Evolutionary conservation across 2,888 invertebrate genomes (phyloP).

Genomic region (Sesamia inferens): DNA sequence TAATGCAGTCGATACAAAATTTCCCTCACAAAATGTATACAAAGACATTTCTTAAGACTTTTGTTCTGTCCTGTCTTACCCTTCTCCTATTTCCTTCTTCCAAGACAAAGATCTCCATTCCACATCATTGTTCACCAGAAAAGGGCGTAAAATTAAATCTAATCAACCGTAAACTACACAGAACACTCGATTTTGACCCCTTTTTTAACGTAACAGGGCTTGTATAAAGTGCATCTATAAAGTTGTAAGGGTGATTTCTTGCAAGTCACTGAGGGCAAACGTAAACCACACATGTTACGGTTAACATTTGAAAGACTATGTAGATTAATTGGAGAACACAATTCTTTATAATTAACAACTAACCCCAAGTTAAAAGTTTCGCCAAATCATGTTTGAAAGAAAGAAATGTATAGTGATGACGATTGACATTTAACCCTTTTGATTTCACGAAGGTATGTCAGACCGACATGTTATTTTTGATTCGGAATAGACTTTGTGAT

Average conservation of each 20-base stretch:
- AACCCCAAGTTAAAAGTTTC: slow-evolving; percentile 34
- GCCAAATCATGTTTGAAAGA: slow-evolving; percentile 42
- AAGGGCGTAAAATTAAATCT: slow-evolving; percentile 76
- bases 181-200: slow-evolving; percentile 34
- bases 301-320: slow-evolving; percentile 41
- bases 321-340: slow-evolving; percentile 64
- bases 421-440: slow-evolving; percentile 42
- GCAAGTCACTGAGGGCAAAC: slow-evolving; percentile 78
- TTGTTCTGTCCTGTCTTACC: slow-evolving; percentile 38
- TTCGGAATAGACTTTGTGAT: neutral
- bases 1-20: slow-evolving; percentile 11
- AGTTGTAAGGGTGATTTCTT: slow-evolving; percentile 46
- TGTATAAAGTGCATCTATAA: neutral
- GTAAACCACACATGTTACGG: slow-evolving; percentile 66
- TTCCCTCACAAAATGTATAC: neutral
- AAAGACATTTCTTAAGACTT: slow-evolving; percentile 26
- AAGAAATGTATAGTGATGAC: slow-evolving; percentile 23
- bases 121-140: slow-evolving; percentile 81
- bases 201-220: neutral
- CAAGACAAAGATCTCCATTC: slow-evolving; percentile 77
- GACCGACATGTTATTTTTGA: neutral
- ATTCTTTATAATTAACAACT: slow-evolving; percentile 58
- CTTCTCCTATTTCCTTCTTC: slow-evolving; percentile 43
- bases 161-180: slow-evolving; percentile 63
- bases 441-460: neutral